phyloP scores from a whole-genome alignment of 1,140 invertebrate genomes.

The Aphidius ervi region DNA sequence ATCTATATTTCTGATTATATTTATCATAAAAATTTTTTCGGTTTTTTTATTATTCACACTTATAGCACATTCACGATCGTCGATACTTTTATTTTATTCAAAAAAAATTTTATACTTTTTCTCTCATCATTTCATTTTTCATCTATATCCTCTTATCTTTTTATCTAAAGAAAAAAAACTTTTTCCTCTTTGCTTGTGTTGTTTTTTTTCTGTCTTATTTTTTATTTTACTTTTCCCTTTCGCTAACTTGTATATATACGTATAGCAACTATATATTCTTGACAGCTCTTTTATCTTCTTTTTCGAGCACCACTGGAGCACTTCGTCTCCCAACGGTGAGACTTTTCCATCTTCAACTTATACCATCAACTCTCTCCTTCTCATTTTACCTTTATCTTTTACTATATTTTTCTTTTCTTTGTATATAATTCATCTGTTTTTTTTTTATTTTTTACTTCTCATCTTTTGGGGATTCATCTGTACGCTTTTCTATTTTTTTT shows the following conservation, averaged over 20 bases:
- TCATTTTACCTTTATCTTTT: neutral
- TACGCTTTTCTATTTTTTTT: neutral
- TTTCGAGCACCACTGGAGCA: conserved; percentile 1
- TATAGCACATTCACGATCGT: no score
- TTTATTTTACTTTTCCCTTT: conserved; percentile 2
- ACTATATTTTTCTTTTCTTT: neutral
- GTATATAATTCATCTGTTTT: neutral
- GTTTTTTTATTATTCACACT: no score
- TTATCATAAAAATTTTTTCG: no score
- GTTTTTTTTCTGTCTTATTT: neutral
- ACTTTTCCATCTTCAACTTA: neutral
- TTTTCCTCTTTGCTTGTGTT: no score
- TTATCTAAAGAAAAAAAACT: no score
- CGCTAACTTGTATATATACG: conserved; percentile 10
- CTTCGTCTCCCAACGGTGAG: conserved; percentile 4
- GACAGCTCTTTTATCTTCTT: conserved; percentile 9
- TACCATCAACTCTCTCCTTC: conserved; percentile 5
- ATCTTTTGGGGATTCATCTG: neutral
- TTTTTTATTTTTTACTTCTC: neutral
- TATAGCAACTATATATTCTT: neutral
- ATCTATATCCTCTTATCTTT: no score
- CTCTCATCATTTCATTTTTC: no score
- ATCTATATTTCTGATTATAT: no score
- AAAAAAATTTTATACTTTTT: no score
- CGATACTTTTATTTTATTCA: no score